These are phyloP conservation scores for Hypolimnas misippus DNA, from an alignment of 2,888 invertebrate species.

Conservation along the genomic window DNA sequence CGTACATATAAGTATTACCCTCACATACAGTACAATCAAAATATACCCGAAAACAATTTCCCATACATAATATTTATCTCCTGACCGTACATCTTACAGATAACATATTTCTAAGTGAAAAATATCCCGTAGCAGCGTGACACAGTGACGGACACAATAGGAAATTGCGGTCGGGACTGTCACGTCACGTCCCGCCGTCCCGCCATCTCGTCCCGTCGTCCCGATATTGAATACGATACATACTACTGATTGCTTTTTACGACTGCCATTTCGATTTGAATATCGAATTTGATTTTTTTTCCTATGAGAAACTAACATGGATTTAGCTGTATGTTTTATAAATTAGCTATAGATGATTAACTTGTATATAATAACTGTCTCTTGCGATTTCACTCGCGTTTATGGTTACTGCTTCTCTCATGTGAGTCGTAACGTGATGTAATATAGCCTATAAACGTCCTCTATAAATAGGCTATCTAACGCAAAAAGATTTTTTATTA, in stretches of 20 bases:
- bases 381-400: too few relatives aligned
- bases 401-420: too few relatives aligned
- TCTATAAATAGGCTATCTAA: too few relatives aligned
- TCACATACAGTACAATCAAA: too few relatives aligned
- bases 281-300: neutral
- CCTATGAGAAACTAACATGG: too few relatives aligned
- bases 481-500: too few relatives aligned
- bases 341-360: too few relatives aligned
- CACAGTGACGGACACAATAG: slow-evolving; percentile 46
- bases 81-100: slow-evolving; percentile 8
- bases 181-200: slow-evolving; percentile 25
- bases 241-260: slow-evolving; percentile 30
- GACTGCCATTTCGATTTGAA: slow-evolving; percentile 24
- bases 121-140: slow-evolving; percentile 30
- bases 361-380: too few relatives aligned
- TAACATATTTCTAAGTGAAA: slow-evolving; percentile 12
- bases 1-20: too few relatives aligned
- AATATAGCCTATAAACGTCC: too few relatives aligned
- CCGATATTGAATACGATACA: slow-evolving; percentile 41
- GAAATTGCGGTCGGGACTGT: slow-evolving; percentile 48
- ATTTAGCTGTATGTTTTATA: too few relatives aligned
- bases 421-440: too few relatives aligned
- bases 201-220: slow-evolving; percentile 38
- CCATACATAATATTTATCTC: slow-evolving; percentile 1
- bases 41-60: neutral